phyloP scores from a whole-genome alignment of 2,888 invertebrate species.

The Plagodis dolabraria region DNA sequence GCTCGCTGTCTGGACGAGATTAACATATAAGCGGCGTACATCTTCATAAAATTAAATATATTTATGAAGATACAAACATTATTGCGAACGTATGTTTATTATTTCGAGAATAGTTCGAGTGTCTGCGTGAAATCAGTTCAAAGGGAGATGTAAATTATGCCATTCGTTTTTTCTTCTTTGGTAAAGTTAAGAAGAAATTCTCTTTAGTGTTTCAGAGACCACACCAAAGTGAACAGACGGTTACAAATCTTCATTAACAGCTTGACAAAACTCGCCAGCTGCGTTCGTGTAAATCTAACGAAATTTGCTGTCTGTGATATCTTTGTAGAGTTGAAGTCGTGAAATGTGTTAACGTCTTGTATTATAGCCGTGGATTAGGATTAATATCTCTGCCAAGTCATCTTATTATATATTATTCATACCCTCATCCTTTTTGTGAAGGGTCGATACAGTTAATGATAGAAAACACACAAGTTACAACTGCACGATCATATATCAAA shows the following conservation, averaged over 20 bases:
- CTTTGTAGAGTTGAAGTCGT: slow-evolving; percentile 42
- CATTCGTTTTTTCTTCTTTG: slow-evolving; percentile 59
- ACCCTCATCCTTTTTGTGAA: no score
- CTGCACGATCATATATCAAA: no score
- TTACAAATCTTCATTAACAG: slow-evolving; percentile 78
- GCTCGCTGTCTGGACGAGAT: slow-evolving; percentile 48
- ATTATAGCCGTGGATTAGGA: slow-evolving; percentile 23
- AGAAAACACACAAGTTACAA: no score
- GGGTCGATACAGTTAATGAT: no score
- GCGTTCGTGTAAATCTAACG: slow-evolving; percentile 62
- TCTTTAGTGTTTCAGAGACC: slow-evolving; percentile 62
- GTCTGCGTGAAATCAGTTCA: slow-evolving; percentile 63
- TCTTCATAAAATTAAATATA: slow-evolving; percentile 59
- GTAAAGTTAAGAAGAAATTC: slow-evolving; percentile 58
- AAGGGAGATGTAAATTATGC: slow-evolving; percentile 67
- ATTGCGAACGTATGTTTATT: slow-evolving; percentile 51
- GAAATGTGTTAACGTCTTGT: slow-evolving; percentile 32
- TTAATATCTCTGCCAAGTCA: slow-evolving; percentile 3
- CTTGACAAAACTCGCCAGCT: slow-evolving; percentile 73
- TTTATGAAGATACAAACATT: slow-evolving; percentile 45
- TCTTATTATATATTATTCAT: no score
- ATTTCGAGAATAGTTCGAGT: slow-evolving; percentile 56
- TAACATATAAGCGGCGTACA: slow-evolving; percentile 49
- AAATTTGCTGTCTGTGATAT: slow-evolving; percentile 50
- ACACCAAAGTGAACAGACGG: slow-evolving; percentile 65